These are phyloP conservation scores for Periphyllus acericola DNA, from an alignment of 2,888 invertebrate genomes.

Conservation along the genomic window DNA sequence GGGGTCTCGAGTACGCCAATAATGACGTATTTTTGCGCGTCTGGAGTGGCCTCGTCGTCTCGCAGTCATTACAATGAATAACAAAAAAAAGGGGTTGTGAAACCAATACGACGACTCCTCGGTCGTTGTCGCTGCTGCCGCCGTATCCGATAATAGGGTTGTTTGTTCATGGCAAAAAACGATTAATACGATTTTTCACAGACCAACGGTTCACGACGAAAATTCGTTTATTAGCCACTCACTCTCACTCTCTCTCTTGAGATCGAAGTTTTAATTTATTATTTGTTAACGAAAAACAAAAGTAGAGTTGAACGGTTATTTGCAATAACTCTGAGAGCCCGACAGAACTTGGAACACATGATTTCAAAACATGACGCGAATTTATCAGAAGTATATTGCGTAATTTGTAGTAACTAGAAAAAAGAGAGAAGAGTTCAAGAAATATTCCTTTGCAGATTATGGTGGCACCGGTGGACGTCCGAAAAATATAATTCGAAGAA, in stretches of 20 bases:
- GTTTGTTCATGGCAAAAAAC: slow-evolving; percentile 30
- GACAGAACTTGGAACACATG: background rate
- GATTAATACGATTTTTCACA: slow-evolving; percentile 47
- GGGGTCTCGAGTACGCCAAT: slow-evolving; percentile 44
- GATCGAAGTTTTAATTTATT: background rate
- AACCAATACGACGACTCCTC: slow-evolving; percentile 22
- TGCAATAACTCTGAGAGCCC: background rate
- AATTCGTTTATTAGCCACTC: slow-evolving; percentile 22
- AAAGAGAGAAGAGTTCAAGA: background rate
- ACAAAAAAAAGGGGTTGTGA: slow-evolving; percentile 40
- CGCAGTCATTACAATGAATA: slow-evolving; percentile 4
- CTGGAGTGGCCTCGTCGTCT: slow-evolving; percentile 37
- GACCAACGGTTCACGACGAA: background rate
- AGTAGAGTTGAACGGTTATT: background rate
- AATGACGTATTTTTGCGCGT: slow-evolving; percentile 7
- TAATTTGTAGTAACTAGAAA: background rate
- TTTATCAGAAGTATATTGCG: background rate
- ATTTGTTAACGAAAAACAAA: background rate
- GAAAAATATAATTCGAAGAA: background rate
- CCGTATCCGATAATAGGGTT: slow-evolving; percentile 19
- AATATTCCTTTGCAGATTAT: background rate
- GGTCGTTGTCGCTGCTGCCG: background rate
- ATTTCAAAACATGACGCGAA: background rate
- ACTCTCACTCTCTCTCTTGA: background rate
- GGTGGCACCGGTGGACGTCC: background rate